Evolutionary conservation across 2,797 vertebrate species (phyloP), one percentile per base, ranked within the genome.

Genomic region (Acanthopagrus latus): DNA sequence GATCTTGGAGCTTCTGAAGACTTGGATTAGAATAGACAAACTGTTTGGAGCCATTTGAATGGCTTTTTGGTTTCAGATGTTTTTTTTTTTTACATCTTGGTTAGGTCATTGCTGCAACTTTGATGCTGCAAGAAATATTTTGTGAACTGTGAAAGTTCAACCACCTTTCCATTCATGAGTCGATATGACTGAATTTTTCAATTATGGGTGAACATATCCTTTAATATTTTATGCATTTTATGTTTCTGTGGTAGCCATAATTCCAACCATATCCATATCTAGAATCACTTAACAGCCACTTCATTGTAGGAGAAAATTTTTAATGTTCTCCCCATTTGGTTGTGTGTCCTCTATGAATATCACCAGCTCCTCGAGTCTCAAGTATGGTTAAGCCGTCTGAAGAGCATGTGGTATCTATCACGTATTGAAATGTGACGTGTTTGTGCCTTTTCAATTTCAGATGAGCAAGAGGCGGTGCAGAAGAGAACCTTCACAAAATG

Each of bases 401-500:
- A n/a, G 27, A 58, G 56, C 48, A 51, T 75, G 43, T 68, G 38
- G 47, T 44, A 5, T 82, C 25, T 7, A 23, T 76, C 54, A 17
- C 63, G 41, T 65, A 46, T 27, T 90, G 65, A 90, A 41, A 8
- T 56, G 5, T 41, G 57, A 47, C 33, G 33, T 38, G 33, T 71
- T 41, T 84, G 3, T 88, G 48, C 2, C 38, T 80, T 82, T 38
- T 87, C 1, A 50, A 89, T 94, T 92, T 62, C 91, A 99, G 98
- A 98, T 95, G 98, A 99, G 81, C 98, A 99, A 94, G 98, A 99
- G 84, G 95, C 96, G 3, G 98, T 99, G 74, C 98, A 99, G 92
- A 99, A 99, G 93, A 95, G 98, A 86, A 99, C 98, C 69, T 99
- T 99, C 91, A 99, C 98, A 43, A 99, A 99, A 94, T 99, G 98